These are phyloP conservation scores for Karalla daura DNA, from an alignment of 2,797 vertebrate genomes.

Conservation along the genomic window DNA sequence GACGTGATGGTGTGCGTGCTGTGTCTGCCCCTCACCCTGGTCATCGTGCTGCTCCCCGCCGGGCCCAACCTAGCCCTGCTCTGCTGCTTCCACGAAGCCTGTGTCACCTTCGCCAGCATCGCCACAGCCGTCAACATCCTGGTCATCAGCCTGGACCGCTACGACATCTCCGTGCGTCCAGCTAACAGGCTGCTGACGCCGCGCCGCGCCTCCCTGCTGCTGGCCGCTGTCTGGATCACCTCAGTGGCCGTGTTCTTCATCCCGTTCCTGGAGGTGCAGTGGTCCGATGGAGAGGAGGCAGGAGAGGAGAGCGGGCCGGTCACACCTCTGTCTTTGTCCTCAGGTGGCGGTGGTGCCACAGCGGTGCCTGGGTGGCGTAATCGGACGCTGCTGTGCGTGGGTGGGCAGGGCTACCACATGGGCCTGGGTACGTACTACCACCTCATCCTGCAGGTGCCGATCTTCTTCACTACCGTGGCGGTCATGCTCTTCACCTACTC, in stretches of 20 bases:
- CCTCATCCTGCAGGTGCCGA: slow-evolving; percentile 83
- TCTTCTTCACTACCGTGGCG: slow-evolving; percentile 82
- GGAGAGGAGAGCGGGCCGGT: slow-evolving; percentile 38
- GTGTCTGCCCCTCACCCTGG: slow-evolving; percentile 84
- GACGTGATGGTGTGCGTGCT: slow-evolving; percentile 83
- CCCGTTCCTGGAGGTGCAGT: slow-evolving; percentile 83
- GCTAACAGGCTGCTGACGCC: slow-evolving; percentile 85
- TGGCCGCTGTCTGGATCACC: slow-evolving; percentile 83
- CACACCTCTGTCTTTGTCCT: slow-evolving; percentile 35
- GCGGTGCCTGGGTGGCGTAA: slow-evolving; percentile 74
- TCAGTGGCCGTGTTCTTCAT: slow-evolving; percentile 87
- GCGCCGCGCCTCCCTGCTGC: slow-evolving; percentile 77
- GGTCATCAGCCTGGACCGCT: slow-evolving; percentile 86
- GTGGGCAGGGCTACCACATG: slow-evolving; percentile 75
- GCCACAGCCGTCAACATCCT: slow-evolving; percentile 87
- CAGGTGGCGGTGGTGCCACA: slow-evolving; percentile 23
- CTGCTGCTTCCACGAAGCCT: slow-evolving; percentile 87
- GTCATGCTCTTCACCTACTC: slow-evolving; percentile 87
- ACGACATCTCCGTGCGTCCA: slow-evolving; percentile 86
- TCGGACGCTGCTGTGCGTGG: slow-evolving; percentile 82
- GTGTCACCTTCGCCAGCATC: slow-evolving; percentile 85
- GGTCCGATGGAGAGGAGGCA: slow-evolving; percentile 37
- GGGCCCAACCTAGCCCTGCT: slow-evolving; percentile 79
- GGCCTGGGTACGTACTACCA: slow-evolving; percentile 83
- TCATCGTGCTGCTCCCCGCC: slow-evolving; percentile 81